These are phyloP conservation scores for Tetramorium simillimum DNA, from an alignment of 1,140 invertebrate species.

Conservation along the genomic window DNA sequence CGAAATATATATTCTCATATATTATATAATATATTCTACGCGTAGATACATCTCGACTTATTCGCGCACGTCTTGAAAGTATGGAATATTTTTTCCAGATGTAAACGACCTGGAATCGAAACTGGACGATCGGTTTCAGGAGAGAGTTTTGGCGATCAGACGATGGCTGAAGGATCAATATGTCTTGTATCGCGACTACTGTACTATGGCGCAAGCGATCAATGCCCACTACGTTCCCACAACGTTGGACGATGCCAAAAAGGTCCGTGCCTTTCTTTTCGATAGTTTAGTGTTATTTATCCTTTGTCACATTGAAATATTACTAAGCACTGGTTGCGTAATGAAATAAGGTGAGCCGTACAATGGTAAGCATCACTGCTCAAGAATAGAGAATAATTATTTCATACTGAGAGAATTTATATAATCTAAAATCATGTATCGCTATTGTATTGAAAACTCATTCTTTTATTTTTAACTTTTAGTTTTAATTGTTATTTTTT, in stretches of 20 bases:
- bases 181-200: conserved; percentile 76
- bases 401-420: not conserved
- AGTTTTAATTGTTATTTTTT: not conserved
- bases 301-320: not conserved
- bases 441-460: not conserved
- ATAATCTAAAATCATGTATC: not conserved
- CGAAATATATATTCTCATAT: not conserved
- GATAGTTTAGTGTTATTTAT: not conserved
- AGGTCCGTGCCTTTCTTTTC: conserved; percentile 64
- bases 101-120: not conserved
- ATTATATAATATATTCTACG: not conserved
- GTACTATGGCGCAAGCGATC: conserved; percentile 74
- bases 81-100: conserved; percentile 55
- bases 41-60: not conserved
- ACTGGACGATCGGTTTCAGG: conserved; percentile 54
- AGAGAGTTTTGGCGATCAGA: conserved; percentile 74
- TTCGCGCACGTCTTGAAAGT: not conserved
- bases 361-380: not conserved
- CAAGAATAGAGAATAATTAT: conserved; percentile 2
- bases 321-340: not conserved
- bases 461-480: not conserved
- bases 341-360: not conserved
- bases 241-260: conserved; percentile 74
- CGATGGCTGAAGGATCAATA: conserved; percentile 80
- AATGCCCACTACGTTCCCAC: conserved; percentile 77